A percentile compares a stretch with the other conserved stretches of the same genome.
These are phyloP conservation scores for Catocala fraxini DNA, from an alignment of 2,888 invertebrate species.

Conservation along the genomic window DNA sequence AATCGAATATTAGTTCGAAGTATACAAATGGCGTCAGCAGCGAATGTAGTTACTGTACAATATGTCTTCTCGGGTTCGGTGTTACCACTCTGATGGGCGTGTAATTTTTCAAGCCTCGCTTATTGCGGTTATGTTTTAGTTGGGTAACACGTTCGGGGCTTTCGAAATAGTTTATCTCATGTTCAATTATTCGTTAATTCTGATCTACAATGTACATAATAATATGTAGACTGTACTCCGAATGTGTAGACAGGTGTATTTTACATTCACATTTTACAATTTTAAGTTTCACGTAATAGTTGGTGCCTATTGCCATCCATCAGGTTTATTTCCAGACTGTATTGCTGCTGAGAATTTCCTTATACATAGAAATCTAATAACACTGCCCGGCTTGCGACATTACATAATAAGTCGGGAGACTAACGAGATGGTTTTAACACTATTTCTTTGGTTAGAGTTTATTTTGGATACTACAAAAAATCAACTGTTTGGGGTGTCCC, in stretches of 20 bases:
- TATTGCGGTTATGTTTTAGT: conserved; percentile 46
- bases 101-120: conserved; percentile 48
- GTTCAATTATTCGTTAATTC: background rate
- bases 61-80: conserved; percentile 47
- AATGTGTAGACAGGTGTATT: too few species aligned
- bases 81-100: conserved; percentile 41
- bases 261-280: too few species aligned
- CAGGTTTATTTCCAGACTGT: too few species aligned
- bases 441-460: background rate
- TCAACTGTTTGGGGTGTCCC: background rate
- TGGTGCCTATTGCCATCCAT: too few species aligned
- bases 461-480: background rate
- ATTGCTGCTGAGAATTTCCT: too few species aligned
- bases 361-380: too few species aligned
- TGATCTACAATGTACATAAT: background rate
- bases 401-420: too few species aligned
- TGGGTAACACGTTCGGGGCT: conserved; percentile 33
- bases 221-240: too few species aligned
- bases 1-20: conserved; percentile 46
- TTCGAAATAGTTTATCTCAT: conserved; percentile 13
- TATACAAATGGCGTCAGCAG: conserved; percentile 44
- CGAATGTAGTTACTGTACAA: conserved; percentile 34
- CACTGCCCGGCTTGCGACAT: too few species aligned
- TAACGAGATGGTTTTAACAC: too few species aligned
- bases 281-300: too few species aligned